Evolutionary conservation across 2,113 vertebrate genomes (phyloP).

Genomic region (Gambusia holbrooki): DNA sequence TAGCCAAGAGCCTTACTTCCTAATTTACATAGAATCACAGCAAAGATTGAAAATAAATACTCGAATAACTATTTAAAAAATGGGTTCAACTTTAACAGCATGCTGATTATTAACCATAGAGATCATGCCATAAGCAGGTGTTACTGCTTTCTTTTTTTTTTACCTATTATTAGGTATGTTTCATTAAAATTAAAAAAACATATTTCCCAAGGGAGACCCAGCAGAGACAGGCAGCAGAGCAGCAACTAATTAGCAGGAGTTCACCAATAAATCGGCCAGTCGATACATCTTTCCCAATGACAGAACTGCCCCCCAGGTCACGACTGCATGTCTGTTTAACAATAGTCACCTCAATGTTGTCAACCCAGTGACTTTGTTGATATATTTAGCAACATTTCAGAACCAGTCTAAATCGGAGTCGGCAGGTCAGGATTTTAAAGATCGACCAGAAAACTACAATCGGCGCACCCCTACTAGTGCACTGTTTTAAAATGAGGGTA

Average conservation of each 20-base stretch:
- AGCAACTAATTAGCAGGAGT: background rate
- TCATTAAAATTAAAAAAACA: background rate
- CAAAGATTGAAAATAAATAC: background rate
- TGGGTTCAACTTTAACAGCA: background rate
- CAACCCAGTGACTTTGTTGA: too few relatives aligned
- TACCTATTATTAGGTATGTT: background rate
- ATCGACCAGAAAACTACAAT: too few relatives aligned
- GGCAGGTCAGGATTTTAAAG: too few relatives aligned
- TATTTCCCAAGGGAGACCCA: background rate
- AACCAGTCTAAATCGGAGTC: too few relatives aligned
- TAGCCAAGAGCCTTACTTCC: background rate
- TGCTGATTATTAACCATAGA: background rate
- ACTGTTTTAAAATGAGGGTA: background rate
- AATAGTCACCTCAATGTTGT: too few relatives aligned
- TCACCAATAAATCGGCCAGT: too few relatives aligned
- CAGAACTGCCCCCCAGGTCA: too few relatives aligned
- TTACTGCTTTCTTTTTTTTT: background rate
- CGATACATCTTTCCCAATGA: too few relatives aligned
- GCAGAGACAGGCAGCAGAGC: background rate
- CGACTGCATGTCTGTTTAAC: too few relatives aligned
- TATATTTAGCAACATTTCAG: too few relatives aligned
- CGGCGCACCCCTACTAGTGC: background rate
- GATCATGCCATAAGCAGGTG: background rate
- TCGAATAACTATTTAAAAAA: background rate
- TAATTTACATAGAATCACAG: background rate